phyloP scores from a whole-genome alignment of 2,797 vertebrate species.

The Mycteria americana region DNA sequence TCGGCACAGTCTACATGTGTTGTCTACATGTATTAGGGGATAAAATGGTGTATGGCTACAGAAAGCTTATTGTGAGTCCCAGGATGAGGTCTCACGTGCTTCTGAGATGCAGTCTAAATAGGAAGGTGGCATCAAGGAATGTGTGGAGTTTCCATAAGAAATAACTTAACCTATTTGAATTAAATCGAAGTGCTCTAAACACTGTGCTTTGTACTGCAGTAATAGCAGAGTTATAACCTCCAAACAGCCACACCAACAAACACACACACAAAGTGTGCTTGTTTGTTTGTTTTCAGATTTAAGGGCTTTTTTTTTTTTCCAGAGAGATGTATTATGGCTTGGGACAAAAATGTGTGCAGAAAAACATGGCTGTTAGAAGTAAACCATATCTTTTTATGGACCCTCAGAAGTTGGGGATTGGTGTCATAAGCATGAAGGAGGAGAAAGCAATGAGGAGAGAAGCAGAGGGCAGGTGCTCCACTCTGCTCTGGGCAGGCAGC shows the following conservation, averaged over 20 bases:
- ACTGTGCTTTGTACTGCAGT: background rate
- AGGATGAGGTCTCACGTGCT: background rate
- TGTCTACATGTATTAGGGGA: background rate
- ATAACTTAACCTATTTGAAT: background rate
- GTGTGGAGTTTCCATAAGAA: background rate
- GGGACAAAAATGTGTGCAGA: background rate
- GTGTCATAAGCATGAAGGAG: background rate
- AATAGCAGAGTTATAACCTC: background rate
- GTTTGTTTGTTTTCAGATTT: background rate
- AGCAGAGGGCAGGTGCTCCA: rapidly evolving
- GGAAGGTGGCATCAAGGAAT: background rate
- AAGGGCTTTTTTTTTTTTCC: background rate
- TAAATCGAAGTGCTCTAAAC: background rate
- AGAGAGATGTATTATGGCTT: background rate
- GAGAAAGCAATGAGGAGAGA: background rate
- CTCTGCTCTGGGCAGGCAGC: rapidly evolving
- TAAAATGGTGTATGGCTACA: background rate
- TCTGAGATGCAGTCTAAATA: background rate
- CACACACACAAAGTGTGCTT: background rate
- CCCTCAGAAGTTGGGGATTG: no score
- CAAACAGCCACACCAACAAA: background rate
- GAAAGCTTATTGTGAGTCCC: background rate
- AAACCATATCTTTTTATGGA: background rate
- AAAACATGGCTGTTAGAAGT: background rate
- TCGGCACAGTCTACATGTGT: background rate